Conservation (phyloP, 2,797 vertebrate genomes). For the Tadarida brasiliensis region DNA sequence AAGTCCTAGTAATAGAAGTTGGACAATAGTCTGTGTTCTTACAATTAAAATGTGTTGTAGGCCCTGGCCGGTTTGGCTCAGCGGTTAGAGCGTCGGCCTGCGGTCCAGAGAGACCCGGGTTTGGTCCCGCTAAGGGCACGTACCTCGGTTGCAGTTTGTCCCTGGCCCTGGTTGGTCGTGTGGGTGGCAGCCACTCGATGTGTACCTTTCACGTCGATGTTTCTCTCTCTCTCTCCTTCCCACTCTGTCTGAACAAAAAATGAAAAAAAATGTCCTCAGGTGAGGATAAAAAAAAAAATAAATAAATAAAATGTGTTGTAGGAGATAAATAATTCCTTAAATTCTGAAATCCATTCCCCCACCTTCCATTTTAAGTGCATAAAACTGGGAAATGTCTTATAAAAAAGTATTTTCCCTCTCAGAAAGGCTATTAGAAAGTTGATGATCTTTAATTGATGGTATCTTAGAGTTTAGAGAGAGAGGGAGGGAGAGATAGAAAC, state of each 20-base stretch:
- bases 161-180: too few relatives aligned
- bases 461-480: not conserved
- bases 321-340: not conserved
- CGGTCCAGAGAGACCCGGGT: too few relatives aligned
- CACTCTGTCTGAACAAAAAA: too few relatives aligned
- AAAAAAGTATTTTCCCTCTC: not conserved
- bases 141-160: too few relatives aligned
- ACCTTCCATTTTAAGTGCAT: not conserved
- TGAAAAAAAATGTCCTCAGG: too few relatives aligned
- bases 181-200: too few relatives aligned
- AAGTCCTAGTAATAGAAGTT: not conserved
- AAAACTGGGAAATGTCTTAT: constrained; percentile 35
- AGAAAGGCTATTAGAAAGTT: not conserved
- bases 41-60: constrained; percentile 5
- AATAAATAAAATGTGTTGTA: not conserved
- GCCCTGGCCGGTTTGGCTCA: too few relatives aligned
- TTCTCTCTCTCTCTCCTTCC: too few relatives aligned
- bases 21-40: not conserved
- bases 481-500: not conserved
- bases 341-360: not conserved
- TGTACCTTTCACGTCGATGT: too few relatives aligned
- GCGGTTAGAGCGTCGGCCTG: too few relatives aligned
- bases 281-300: too few relatives aligned
- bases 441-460: not conserved
- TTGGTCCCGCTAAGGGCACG: too few relatives aligned